Base-by-base conservation (phyloP, 2,797 vertebrate species). In the Muraenolepis orangiensis region DNA sequence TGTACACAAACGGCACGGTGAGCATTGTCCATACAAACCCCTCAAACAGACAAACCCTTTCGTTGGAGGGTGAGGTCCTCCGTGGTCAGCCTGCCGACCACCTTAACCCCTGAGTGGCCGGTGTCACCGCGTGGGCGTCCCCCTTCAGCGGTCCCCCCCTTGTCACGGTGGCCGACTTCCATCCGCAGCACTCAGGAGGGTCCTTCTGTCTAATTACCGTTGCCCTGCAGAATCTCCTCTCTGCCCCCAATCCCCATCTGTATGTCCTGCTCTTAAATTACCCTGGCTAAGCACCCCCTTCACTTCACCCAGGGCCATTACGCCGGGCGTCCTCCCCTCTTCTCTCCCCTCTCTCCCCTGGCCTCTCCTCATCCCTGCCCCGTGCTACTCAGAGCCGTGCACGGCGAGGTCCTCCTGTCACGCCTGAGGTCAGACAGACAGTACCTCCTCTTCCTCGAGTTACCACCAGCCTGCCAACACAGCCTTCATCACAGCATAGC, bases 171-270 rank as follows among this genome's bases (percentile, higher is more conserved):
- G 89, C 89, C 68, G 87, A 76, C 80, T 88, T 91, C 87, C 86
- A 90, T 83, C 46, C 82, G 77, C 70, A 79, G n/a, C 86, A 89
- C 89, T 92, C 87, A 83, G 82, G 86, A 91, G 87, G 90, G 87
- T 85, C 85, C 92, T 94, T 89, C 89, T 90, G 90, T 91, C 87
- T 92, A 93, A 94, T 93, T 90, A 92, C 87, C 72, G 85, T 79
- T 90, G 91, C 88, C 90, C 91, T 91, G 85, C 83, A 74, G 83
- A 86, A 84, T 83, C 86, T 87, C 85, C 83, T 81, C 80, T 86
- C 72, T 89, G 90, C 85, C 90, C 91, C 88, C 87, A 91, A 89
- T 91, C 89, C 89, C 87, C 88, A 90, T 92, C 84, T 78, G 70
- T 88, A 90, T 89, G 84, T 89, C 86, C 82, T 64, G 82, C 82